These are phyloP conservation scores for Mycalesis mineus DNA, from an alignment of 2,888 invertebrate genomes.

Conservation along the genomic window DNA sequence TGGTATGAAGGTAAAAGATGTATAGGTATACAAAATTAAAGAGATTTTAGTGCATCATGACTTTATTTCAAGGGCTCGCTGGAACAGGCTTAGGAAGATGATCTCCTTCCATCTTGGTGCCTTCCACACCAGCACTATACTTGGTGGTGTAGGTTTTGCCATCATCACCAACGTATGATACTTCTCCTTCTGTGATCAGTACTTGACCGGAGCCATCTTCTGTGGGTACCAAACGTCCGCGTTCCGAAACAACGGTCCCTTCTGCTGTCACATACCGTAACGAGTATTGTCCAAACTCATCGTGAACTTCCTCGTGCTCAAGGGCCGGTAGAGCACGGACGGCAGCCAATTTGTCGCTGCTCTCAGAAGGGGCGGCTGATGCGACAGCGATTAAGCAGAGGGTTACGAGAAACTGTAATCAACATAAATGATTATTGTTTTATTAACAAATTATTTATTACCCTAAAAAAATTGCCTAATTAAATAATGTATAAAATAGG, in stretches of 20 bases:
- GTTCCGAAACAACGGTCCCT: conserved; percentile 45
- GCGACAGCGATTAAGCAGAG: conserved; percentile 37
- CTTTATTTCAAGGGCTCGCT: conserved; percentile 4
- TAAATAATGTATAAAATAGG: too few relatives aligned
- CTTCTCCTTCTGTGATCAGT: conserved; percentile 49
- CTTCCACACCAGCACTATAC: conserved; percentile 49
- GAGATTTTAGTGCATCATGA: background rate
- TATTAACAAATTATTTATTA: too few relatives aligned
- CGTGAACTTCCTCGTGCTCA: conserved; percentile 47
- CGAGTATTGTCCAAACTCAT: conserved; percentile 46
- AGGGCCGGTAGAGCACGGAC: conserved; percentile 34
- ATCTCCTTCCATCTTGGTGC: conserved; percentile 42
- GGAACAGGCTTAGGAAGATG: conserved; percentile 43
- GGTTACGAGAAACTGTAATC: conserved; percentile 41
- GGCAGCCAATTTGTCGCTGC: conserved; percentile 20
- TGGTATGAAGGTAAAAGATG: background rate
- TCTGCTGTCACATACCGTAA: conserved; percentile 51
- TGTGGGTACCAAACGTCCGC: conserved; percentile 42
- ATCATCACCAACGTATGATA: conserved; percentile 49
- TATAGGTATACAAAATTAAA: background rate
- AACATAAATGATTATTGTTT: too few relatives aligned
- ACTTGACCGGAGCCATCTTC: conserved; percentile 41
- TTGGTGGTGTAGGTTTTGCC: conserved; percentile 52
- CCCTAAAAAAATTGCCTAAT: too few relatives aligned
- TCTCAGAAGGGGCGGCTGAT: conserved; percentile 36